A percentile compares a stretch with the other conserved stretches of the same genome.
These are phyloP conservation scores for Misgurnus anguillicaudatus DNA, from an alignment of 2,113 vertebrate species.

Conservation along the genomic window DNA sequence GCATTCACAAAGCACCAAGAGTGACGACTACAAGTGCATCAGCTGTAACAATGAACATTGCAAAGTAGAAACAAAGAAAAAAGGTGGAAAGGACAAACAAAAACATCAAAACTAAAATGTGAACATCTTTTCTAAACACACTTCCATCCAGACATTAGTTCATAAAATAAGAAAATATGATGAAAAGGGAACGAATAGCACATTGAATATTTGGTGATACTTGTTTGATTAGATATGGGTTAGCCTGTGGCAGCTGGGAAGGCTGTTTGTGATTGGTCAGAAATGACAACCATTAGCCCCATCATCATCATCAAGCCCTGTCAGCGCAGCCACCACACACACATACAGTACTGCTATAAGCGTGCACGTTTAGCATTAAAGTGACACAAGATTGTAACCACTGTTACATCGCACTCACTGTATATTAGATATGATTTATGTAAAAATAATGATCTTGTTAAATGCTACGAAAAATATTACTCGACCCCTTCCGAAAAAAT, in stretches of 20 bases:
- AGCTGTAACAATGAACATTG: slow-evolving; percentile 66
- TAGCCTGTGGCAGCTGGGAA: slow-evolving; percentile 55
- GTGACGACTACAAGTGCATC: slow-evolving; percentile 78
- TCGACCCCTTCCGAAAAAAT: slow-evolving; percentile 44
- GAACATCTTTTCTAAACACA: slow-evolving; percentile 71
- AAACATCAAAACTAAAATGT: slow-evolving; percentile 67
- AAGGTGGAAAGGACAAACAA: slow-evolving; percentile 56
- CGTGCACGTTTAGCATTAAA: slow-evolving; percentile 80
- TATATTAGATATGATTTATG: slow-evolving; percentile 72
- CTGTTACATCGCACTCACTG: slow-evolving; percentile 75
- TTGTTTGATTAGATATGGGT: slow-evolving; percentile 58
- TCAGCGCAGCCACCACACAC: slow-evolving; percentile 67
- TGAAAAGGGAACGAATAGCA: slow-evolving; percentile 14
- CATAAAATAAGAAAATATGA: slow-evolving; percentile 40
- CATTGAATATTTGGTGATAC: slow-evolving; percentile 55
- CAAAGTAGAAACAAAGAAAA: slow-evolving; percentile 37
- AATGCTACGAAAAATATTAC: slow-evolving; percentile 71
- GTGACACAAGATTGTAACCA: slow-evolving; percentile 74
- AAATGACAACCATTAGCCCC: slow-evolving; percentile 71
- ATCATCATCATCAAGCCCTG: slow-evolving; percentile 69
- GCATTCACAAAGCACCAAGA: slow-evolving; percentile 81
- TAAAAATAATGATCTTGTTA: slow-evolving; percentile 63
- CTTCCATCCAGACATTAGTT: slow-evolving; percentile 64
- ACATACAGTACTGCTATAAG: slow-evolving; percentile 66
- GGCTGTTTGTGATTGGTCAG: slow-evolving; percentile 64